A percentile compares a stretch with the other conserved stretches of the same genome.
These are phyloP conservation scores for Acanthococcus lagerstroemiae DNA, from an alignment of 2,888 invertebrate genomes.

Conservation along the genomic window DNA sequence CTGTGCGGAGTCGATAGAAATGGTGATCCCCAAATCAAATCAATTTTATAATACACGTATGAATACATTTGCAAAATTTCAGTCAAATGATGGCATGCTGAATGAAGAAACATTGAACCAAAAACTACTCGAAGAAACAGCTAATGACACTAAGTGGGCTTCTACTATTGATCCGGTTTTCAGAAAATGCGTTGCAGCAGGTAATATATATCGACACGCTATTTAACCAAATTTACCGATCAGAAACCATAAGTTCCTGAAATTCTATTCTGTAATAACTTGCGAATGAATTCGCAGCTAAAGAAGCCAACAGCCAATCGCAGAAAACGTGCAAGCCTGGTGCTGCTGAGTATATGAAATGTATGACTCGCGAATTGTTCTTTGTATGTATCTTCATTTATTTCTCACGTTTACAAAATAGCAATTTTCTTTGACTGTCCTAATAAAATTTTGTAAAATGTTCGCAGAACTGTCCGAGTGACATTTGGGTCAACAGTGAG, in stretches of 20 bases:
- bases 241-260: not conserved
- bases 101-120: slow-evolving; percentile 23
- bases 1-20: slow-evolving; percentile 33
- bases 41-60: not conserved
- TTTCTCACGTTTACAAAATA: not conserved
- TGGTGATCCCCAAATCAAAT: not conserved
- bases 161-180: slow-evolving; percentile 10
- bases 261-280: not conserved
- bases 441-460: slow-evolving; percentile 3
- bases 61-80: not conserved
- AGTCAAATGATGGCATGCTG: slow-evolving; percentile 21
- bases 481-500: slow-evolving; percentile 32
- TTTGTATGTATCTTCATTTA: slow-evolving; percentile 18
- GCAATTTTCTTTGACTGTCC: slow-evolving; percentile 2
- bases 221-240: not conserved
- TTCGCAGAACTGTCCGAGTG: slow-evolving; percentile 33
- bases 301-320: slow-evolving; percentile 19
- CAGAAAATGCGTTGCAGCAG: slow-evolving; percentile 32
- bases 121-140: slow-evolving; percentile 29
- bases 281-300: too few relatives aligned
- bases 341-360: slow-evolving; percentile 23
- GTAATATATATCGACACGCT: slow-evolving; percentile 11
- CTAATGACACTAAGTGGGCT: slow-evolving; percentile 31
- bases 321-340: slow-evolving; percentile 25
- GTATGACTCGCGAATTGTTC: slow-evolving; percentile 17